Conservation (phyloP, 2,888 invertebrate species). For the Amphipoea lucens region DNA sequence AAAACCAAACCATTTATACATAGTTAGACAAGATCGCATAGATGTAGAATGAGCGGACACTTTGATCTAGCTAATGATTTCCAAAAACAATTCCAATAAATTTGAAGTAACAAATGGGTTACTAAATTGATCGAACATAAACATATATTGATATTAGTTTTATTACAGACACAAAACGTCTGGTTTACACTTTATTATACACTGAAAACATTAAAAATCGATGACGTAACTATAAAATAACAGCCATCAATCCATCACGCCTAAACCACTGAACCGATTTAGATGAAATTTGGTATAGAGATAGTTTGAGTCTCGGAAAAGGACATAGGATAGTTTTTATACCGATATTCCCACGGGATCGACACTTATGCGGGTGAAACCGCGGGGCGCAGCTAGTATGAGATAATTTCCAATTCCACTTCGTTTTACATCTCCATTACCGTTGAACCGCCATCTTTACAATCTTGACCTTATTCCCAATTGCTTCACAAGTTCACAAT, state of each 20-base stretch:
- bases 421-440: background rate
- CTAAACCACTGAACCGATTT: no score
- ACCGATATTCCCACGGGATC: no score
- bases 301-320: no score
- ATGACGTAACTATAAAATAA: background rate
- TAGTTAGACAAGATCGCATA: background rate
- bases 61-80: conserved; percentile 6
- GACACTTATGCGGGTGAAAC: no score
- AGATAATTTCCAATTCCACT: background rate
- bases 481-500: conserved; percentile 23
- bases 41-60: background rate
- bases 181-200: background rate
- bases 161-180: background rate
- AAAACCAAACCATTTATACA: background rate
- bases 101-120: background rate
- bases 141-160: conserved; percentile 6
- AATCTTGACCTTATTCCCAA: conserved; percentile 11
- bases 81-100: background rate
- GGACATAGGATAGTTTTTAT: no score
- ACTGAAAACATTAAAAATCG: background rate
- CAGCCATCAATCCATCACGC: background rate
- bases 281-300: no score
- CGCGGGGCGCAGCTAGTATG: no score
- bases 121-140: background rate
- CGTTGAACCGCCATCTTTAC: conserved; percentile 17